A percentile compares a stretch with the other conserved stretches of the same genome.
Evolutionary conservation across 23 tunicate genomes (phyloP).

Genomic region (Phallusia fumigata): DNA sequence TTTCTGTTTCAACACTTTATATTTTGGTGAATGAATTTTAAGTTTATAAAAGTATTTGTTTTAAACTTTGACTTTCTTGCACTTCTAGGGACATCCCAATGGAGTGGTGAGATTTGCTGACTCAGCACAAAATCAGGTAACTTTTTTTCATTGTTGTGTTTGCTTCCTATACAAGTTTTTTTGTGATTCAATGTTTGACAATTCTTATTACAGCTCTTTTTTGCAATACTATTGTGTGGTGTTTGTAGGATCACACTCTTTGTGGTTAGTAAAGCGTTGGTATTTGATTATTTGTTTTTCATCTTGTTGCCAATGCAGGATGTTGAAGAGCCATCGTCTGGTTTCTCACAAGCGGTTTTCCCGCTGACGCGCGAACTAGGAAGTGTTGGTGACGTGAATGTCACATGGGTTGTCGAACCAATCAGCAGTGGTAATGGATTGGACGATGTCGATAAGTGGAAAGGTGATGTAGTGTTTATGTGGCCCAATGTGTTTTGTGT

Average conservation of each 20-base stretch:
- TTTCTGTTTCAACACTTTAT: too few relatives aligned
- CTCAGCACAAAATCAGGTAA: neutral
- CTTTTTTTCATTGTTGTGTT: neutral
- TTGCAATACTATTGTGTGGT: too few relatives aligned
- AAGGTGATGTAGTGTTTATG: conserved; percentile 9
- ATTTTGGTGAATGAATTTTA: too few relatives aligned
- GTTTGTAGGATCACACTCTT: too few relatives aligned
- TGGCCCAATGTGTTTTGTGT: too few relatives aligned
- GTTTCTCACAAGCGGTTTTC: conserved; percentile 55
- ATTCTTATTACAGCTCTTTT: too few relatives aligned
- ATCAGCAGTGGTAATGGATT: neutral
- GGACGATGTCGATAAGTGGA: conserved; percentile 21
- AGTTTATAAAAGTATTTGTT: too few relatives aligned
- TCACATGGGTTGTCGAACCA: conserved; percentile 45
- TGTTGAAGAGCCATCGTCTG: conserved; percentile 50
- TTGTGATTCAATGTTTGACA: too few relatives aligned
- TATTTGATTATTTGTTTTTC: too few relatives aligned
- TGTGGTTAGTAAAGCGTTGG: too few relatives aligned
- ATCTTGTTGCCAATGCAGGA: neutral
- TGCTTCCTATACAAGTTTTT: neutral
- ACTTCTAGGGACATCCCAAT: conserved; percentile 66
- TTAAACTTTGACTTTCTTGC: too few relatives aligned
- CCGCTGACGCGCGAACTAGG: conserved; percentile 53
- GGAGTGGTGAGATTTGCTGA: conserved; percentile 45
- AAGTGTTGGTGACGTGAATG: conserved; percentile 33